Conservation (phyloP, 2,797 vertebrate genomes). For the Chrosomus eos region DNA sequence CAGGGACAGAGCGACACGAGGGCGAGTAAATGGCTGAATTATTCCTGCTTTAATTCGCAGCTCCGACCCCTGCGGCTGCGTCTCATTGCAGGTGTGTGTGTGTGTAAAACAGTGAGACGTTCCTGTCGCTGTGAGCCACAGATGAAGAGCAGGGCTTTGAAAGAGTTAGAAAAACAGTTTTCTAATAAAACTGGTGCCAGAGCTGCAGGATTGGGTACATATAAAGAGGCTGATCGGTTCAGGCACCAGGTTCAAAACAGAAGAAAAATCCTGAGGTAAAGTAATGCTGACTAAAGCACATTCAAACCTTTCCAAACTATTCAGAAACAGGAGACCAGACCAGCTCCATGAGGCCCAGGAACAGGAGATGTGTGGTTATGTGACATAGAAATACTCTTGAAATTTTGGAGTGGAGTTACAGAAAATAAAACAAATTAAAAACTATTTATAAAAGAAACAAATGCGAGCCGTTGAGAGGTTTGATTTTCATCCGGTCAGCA, state of each 20-base stretch:
- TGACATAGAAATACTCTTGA: background rate
- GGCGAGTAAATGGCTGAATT: background rate
- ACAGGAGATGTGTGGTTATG: background rate
- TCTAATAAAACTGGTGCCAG: background rate
- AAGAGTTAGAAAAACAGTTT: background rate
- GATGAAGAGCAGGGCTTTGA: conserved; percentile 1
- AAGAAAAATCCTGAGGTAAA: background rate
- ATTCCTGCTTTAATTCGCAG: background rate
- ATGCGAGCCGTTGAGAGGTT: background rate
- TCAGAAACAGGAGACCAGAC: background rate
- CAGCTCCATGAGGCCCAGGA: background rate
- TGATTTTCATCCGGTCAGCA: background rate
- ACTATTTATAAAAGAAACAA: background rate
- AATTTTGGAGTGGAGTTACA: background rate
- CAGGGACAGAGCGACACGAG: background rate
- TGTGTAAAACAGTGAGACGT: background rate
- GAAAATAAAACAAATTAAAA: background rate
- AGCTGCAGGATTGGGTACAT: background rate
- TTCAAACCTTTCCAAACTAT: background rate
- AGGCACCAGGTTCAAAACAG: background rate
- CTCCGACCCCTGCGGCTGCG: background rate
- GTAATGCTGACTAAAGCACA: background rate
- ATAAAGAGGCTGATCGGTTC: background rate
- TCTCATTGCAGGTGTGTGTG: background rate
- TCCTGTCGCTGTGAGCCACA: background rate